Evolutionary conservation across 2,888 invertebrate species (phyloP), one percentile per base, ranked within the genome.

Genomic region (Drosophila limbata): DNA sequence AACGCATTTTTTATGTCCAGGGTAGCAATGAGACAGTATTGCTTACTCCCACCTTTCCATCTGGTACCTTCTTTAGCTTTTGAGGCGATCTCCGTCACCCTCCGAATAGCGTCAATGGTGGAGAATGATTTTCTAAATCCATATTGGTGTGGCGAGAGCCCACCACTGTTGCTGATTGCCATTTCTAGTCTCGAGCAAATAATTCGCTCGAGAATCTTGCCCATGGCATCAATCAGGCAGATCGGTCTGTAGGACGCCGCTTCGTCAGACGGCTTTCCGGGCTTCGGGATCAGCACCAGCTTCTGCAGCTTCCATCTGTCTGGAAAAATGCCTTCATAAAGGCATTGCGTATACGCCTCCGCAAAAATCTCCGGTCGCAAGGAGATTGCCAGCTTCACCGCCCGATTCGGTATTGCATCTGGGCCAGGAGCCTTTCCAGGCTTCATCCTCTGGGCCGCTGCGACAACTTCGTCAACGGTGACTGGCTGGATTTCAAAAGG

Each of bases 171-270:
- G 10, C 28, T 10, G 11, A 31, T 48, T 17, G 51, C 37, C 2
- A 1, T 13, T 5, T 42, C 40, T 1, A 42, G 11, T 11, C 42
- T 28, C 0, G 11, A 19, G 9, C 40, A 53, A 6, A 53, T 17
- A 1, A 53, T 1, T 0, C 11, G 4, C 15, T 53, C 53, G 1
- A 53, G 13, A 1, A 28, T 1, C 5, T 53, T 53, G 0, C 53
- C 53, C 9, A 28, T 5, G 1, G 53, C 3, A 4, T 53, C 40
- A 4, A 53, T 21, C 3, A 31, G 28, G 13, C 40, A 53, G 13
- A 53, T 53, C 2, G 52, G 39, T n/a, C 52, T 35, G 4, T 19
- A 51, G 1, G 25, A 52, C 3, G 51, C 37, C 13, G 39, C 39
- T 5, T 39, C 15, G 2, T 21, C 39, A 3, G 6, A 3, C 3